phyloP scores from a whole-genome alignment of 2,113 vertebrate species.

The Sphaerodactylus townsendi region DNA sequence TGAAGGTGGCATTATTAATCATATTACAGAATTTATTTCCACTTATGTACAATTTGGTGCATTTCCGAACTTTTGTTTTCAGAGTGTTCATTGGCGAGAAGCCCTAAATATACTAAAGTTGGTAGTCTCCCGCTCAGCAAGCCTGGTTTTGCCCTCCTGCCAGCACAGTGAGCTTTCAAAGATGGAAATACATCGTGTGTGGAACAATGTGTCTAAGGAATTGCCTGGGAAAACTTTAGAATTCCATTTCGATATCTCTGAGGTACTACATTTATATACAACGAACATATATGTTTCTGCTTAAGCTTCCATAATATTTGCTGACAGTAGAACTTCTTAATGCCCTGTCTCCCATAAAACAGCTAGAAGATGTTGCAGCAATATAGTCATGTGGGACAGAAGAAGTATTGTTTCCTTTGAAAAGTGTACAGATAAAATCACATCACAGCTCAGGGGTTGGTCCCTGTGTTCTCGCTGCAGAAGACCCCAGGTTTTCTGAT shows the following conservation, averaged over 20 bases:
- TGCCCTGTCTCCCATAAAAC: too few relatives aligned
- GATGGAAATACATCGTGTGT: slow-evolving; percentile 92
- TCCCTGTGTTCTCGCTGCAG: too few relatives aligned
- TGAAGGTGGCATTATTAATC: background rate
- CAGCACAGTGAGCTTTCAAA: slow-evolving; percentile 90
- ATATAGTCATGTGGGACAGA: too few relatives aligned
- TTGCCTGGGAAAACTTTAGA: slow-evolving; percentile 96
- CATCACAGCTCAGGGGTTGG: too few relatives aligned
- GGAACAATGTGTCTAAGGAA: slow-evolving; percentile 94
- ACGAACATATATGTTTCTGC: background rate
- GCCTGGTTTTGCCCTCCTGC: slow-evolving; percentile 89
- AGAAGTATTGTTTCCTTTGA: too few relatives aligned
- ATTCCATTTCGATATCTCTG: slow-evolving; percentile 97
- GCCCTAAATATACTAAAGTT: slow-evolving; percentile 95
- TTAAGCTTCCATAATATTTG: background rate
- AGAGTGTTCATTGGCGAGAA: slow-evolving; percentile 97
- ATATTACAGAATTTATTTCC: slow-evolving; percentile 3
- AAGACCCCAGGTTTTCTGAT: too few relatives aligned
- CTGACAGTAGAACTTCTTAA: background rate
- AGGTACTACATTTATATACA: slow-evolving; percentile 75
- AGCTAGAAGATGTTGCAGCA: too few relatives aligned
- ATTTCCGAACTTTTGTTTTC: slow-evolving; percentile 33
- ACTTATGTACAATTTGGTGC: background rate
- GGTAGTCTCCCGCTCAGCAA: slow-evolving; percentile 95
- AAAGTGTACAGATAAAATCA: too few relatives aligned